Evolutionary conservation across 2,113 vertebrate species (phyloP).

Genomic region (Cheirogaleus medius): DNA sequence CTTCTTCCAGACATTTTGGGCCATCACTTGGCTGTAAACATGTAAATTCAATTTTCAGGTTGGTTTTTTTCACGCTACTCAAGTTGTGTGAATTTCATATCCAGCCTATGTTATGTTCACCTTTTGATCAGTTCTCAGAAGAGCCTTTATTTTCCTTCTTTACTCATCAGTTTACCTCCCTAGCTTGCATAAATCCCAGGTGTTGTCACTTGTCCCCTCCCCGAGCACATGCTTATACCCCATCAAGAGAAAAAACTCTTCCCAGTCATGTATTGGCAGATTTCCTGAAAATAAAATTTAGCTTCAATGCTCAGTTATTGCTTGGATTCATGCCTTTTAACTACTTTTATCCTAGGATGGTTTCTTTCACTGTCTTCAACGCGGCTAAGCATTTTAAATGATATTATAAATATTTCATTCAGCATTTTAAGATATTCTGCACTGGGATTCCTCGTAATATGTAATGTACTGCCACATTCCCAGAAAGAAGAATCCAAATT

Average conservation of each 20-base stretch:
- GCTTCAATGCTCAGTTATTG: neutral
- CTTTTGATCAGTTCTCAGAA: neutral
- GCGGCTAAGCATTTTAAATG: conserved; percentile 28
- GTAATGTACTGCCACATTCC: neutral
- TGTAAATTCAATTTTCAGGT: neutral
- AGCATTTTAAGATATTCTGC: neutral
- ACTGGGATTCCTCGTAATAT: neutral
- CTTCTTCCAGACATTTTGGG: neutral
- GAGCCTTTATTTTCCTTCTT: neutral
- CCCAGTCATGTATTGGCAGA: neutral
- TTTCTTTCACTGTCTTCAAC: neutral
- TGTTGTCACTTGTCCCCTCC: neutral
- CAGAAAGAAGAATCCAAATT: neutral
- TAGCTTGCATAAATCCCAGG: neutral
- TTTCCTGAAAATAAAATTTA: conserved; percentile 11
- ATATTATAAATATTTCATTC: neutral
- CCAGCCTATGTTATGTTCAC: neutral
- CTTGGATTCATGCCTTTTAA: neutral
- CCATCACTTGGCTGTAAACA: neutral
- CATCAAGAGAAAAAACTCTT: neutral
- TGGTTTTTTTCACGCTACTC: neutral
- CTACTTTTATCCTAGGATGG: neutral
- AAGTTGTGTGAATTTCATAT: neutral
- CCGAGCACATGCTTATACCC: neutral
- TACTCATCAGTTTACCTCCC: neutral